Percentiles rank a stretch among this genome's conserved stretches.
Evolutionary conservation across 2,113 vertebrate genomes (phyloP).

Genomic region (Cervus canadensis): DNA sequence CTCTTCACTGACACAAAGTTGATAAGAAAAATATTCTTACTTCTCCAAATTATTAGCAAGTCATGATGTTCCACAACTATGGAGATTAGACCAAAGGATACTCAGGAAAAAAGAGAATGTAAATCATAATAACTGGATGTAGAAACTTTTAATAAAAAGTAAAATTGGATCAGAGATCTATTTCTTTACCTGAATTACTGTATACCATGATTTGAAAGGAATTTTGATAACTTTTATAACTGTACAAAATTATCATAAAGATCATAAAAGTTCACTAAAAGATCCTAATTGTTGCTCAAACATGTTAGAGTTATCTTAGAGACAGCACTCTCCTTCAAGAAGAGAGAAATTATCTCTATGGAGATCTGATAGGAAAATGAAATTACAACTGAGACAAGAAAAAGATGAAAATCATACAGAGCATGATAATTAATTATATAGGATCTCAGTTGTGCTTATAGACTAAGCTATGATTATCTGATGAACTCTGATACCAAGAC

Average conservation of each 20-base stretch:
- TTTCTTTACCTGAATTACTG: neutral
- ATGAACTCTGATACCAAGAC: neutral
- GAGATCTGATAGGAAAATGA: constrained; percentile 15
- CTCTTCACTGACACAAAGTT: neutral
- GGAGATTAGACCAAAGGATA: constrained; percentile 34
- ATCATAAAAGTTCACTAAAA: constrained; percentile 17
- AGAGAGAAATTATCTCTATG: neutral
- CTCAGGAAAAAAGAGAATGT: neutral
- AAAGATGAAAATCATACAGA: constrained; percentile 1
- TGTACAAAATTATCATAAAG: neutral
- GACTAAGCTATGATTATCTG: neutral
- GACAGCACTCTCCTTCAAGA: neutral
- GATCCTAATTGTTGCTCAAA: neutral
- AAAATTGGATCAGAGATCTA: neutral
- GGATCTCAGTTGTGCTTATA: neutral
- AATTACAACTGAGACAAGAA: neutral
- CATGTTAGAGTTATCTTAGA: neutral
- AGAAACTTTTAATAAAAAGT: neutral
- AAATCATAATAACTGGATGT: neutral
- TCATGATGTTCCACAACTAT: neutral
- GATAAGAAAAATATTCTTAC: neutral
- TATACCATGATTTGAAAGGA: neutral
- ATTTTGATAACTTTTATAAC: neutral
- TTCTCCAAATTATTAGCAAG: constrained; percentile 39
- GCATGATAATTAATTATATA: neutral